Evolutionary conservation across 1,140 invertebrate species (phyloP), one percentile per base, ranked within the genome.

Genomic region (Halyomorpha halys): DNA sequence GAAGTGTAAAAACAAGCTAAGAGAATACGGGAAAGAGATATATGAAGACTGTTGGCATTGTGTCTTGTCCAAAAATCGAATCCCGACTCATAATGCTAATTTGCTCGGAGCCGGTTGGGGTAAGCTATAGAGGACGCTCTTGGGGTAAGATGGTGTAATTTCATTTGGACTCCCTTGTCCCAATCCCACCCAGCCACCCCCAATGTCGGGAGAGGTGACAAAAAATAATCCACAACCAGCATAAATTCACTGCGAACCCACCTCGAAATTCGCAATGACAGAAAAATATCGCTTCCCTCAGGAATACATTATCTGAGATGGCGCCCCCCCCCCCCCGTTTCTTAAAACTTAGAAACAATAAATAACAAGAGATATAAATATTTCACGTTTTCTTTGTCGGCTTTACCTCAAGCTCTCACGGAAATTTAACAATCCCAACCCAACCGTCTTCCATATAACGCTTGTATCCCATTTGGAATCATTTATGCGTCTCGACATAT

Each of bases 321-420:
- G 47, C 47, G 21, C 6, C 21, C 47, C 21, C 47, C 47, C n/a
- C 47, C 21, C 45, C 45, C n/a, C n/a, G n/a, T 49, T 49, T 21
- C 47, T 49, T 49, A 49, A 49, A 49, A 49, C 47, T 49, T 49
- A 49, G 47, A 49, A 49, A 49, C 47, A 21, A 49, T 49, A 49
- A 49, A 49, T 49, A 19, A 49, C 47, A 49, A 49, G 47, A 49
- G 47, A 49, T 49, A 49, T 49, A 49, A 49, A 49, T 49, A 49
- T 49, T 49, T 49, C 47, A 49, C 47, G 47, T 49, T 49, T 49
- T 39, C 34, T 39, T 39, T 39, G 34, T 39, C 34, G 34, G 34
- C 34, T 13, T 39, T 39, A 39, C 34, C 34, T 39, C 34, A 39
- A 39, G 34, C 34, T 39, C 34, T 39, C 11, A 39, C 34, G 34